Conservation (phyloP, 2,888 invertebrate species). For the Dolichopus griseipennis region DNA sequence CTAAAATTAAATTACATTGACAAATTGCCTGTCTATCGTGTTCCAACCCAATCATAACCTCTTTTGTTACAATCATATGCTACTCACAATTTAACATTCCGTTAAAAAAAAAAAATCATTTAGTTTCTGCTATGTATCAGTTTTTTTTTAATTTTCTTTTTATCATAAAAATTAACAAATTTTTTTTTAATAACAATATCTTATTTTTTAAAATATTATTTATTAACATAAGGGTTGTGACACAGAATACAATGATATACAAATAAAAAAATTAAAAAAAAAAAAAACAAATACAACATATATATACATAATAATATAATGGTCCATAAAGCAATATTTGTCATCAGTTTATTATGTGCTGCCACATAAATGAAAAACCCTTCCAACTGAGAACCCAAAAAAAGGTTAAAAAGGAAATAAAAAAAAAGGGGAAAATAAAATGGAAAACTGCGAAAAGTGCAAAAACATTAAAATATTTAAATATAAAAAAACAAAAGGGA, state of each 20-base stretch:
- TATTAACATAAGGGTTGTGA: constrained; percentile 6
- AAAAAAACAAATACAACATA: too few species aligned
- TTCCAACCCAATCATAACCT: neutral
- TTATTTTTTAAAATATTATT: neutral
- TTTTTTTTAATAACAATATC: neutral
- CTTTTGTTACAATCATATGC: neutral
- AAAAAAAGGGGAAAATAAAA: too few species aligned
- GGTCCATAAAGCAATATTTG: constrained; percentile 43
- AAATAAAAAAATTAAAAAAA: neutral
- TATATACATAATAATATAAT: constrained; percentile 28
- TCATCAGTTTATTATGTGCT: constrained; percentile 24
- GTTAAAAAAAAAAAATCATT: too few species aligned
- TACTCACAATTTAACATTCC: neutral
- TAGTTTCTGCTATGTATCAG: too few species aligned
- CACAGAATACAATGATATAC: neutral
- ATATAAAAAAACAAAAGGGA: neutral
- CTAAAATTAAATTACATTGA: neutral
- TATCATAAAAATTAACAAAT: too few species aligned
- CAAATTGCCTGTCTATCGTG: constrained; percentile 2
- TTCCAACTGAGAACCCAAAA: neutral
- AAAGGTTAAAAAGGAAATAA: neutral
- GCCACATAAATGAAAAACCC: neutral
- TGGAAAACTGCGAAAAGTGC: too few species aligned
- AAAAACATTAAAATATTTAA: neutral
- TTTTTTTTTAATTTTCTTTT: too few species aligned